Percentiles rank a stretch among this genome's conserved stretches.
Evolutionary conservation across 2,888 invertebrate genomes (phyloP).

Genomic region (Allacma fusca): DNA sequence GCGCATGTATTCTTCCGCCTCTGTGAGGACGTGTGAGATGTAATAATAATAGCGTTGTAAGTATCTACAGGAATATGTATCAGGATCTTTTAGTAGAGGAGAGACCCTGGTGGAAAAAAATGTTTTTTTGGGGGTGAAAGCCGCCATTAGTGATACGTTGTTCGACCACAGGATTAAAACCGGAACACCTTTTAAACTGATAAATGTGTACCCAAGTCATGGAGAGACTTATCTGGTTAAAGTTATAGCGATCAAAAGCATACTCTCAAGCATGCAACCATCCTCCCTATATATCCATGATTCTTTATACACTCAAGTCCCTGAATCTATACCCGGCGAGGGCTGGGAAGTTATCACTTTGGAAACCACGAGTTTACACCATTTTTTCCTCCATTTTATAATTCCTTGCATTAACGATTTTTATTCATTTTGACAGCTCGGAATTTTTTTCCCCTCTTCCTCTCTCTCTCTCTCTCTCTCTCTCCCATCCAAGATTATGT

Average conservation of each 20-base stretch:
- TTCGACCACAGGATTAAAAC: slow-evolving; percentile 40
- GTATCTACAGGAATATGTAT: not conserved
- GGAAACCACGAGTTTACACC: slow-evolving; percentile 34
- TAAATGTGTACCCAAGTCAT: not conserved
- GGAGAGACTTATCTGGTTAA: not conserved
- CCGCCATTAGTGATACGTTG: slow-evolving; percentile 31
- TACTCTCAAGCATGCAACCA: not conserved
- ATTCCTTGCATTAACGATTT: slow-evolving; percentile 18
- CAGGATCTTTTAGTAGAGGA: no score
- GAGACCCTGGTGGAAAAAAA: not conserved
- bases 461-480: slow-evolving; percentile 17
- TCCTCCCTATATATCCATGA: not conserved
- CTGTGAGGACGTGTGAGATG: slow-evolving; percentile 16
- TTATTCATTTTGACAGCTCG: slow-evolving; percentile 26
- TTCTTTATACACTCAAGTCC: not conserved
- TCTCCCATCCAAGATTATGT: not conserved
- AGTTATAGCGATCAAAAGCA: not conserved
- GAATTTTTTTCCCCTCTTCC: not conserved
- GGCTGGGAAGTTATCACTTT: slow-evolving; percentile 19
- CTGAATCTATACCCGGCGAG: not conserved
- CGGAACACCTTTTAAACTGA: slow-evolving; percentile 39
- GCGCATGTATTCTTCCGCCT: no score
- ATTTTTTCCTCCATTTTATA: slow-evolving; percentile 17
- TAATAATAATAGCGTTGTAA: not conserved
- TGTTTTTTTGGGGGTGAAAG: slow-evolving; percentile 24